Base-by-base conservation (phyloP, 2,888 invertebrate genomes). In the Caenorhabditis plicata region DNA sequence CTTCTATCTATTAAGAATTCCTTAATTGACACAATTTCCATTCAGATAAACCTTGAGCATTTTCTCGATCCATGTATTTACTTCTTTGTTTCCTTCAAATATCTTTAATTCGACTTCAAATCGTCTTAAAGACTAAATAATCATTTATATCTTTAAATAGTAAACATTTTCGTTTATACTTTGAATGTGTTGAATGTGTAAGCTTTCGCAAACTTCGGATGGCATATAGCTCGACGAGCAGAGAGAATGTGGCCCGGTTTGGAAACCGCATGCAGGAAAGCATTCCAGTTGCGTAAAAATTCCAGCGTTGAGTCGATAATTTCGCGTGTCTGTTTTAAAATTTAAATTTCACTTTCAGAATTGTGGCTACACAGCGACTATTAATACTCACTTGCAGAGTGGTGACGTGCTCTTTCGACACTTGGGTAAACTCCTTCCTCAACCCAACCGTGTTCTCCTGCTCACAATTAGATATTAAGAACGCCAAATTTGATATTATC, bases 91-190 rank as follows among this genome's bases (percentile, higher is more conserved):
- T 7, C 53, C 53, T 20, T 58, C 58, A 17, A 40, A 60, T 7
- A 60, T 40, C 20, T 60, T 60, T 19, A 53, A 49, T n/a, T 60
- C 49, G 7, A 53, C 60, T 22, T 48, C 43, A 36, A 60, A 60
- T 15, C 19, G 17, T 3, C 51, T 38, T 22, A 52, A 38, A 26
- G 27, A 41, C 45, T 52, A 15, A n/a, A 52, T 33, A 3, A 23
- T n/a, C 11, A 5, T n/a, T 23, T 40, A n/a, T n/a, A n/a, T n/a
- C n/a, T n/a, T n/a, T n/a, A n/a, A n/a, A n/a, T n/a, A n/a, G n/a
- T n/a, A n/a, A n/a, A n/a, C n/a, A n/a, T n/a, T n/a, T n/a, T n/a
- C n/a, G n/a, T n/a, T n/a, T n/a, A n/a, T n/a, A n/a, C 19, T 42
- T 42, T 42, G 31, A 42, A 42, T 4, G 42, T 42, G 20, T 42